phyloP scores from a whole-genome alignment of 2,888 invertebrate species.

The Ptilodon capucinus region DNA sequence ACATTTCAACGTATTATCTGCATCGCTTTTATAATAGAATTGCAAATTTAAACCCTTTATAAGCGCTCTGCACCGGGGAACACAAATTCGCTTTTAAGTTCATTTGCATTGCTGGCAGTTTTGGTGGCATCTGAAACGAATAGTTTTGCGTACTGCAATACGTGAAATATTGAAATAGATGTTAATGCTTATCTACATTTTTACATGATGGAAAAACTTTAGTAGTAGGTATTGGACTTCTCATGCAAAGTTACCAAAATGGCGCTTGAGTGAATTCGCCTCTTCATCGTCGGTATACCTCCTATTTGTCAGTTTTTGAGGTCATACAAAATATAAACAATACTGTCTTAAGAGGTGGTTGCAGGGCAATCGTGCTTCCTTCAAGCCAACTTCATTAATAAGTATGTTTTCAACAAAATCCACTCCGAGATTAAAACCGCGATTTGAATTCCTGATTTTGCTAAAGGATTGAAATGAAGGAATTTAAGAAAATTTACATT shows the following conservation, averaged over 20 bases:
- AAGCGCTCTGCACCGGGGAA: conserved; percentile 76
- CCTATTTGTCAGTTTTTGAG: too few relatives aligned
- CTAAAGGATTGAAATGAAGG: conserved; percentile 55
- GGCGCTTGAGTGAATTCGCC: too few relatives aligned
- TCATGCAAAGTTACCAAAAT: too few relatives aligned
- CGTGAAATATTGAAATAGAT: conserved; percentile 13
- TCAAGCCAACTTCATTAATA: not conserved
- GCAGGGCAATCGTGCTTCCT: conserved; percentile 1
- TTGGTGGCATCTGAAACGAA: conserved; percentile 63
- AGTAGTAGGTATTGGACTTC: too few relatives aligned
- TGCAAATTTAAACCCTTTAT: conserved; percentile 81
- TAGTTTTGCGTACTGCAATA: conserved; percentile 41
- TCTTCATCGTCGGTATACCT: too few relatives aligned
- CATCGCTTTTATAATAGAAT: conserved; percentile 76
- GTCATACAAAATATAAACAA: too few relatives aligned
- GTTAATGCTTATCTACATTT: not conserved
- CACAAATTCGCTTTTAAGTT: conserved; percentile 80
- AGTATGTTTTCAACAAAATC: conserved; percentile 3
- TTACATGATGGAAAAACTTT: too few relatives aligned
- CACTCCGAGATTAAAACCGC: conserved; percentile 20
- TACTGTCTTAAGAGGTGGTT: too few relatives aligned
- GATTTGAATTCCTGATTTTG: conserved; percentile 48
- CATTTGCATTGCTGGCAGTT: conserved; percentile 75
- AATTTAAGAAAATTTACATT: conserved; percentile 50
- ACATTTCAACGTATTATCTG: conserved; percentile 72